Evolutionary conservation across 64 coral and sea anemone species (phyloP).

Genomic region (Astreopora myriophthalma): DNA sequence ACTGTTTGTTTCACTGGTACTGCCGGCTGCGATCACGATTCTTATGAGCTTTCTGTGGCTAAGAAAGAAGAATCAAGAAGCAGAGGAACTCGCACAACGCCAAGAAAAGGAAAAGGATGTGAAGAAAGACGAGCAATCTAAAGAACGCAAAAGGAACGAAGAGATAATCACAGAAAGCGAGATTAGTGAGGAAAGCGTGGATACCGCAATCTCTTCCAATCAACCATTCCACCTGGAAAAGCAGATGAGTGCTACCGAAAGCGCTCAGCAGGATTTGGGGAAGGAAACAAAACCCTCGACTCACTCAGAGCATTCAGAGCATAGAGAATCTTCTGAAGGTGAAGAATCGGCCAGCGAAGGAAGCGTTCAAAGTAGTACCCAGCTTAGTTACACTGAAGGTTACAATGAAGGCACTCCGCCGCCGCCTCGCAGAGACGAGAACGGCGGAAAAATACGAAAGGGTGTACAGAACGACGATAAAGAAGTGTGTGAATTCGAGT

Average conservation of each 20-base stretch:
- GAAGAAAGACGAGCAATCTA: background rate
- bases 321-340: slow-evolving; percentile 50
- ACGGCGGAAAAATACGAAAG: slow-evolving; percentile 3
- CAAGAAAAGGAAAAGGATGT: background rate
- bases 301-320: slow-evolving; percentile 48
- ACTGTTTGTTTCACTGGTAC: slow-evolving; percentile 46
- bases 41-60: slow-evolving; percentile 79
- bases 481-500: slow-evolving; percentile 97
- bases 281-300: slow-evolving; percentile 73
- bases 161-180: background rate
- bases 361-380: slow-evolving; percentile 72
- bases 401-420: slow-evolving; percentile 51
- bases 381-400: slow-evolving; percentile 72
- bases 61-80: slow-evolving; percentile 54
- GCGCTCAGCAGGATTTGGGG: slow-evolving; percentile 74
- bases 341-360: slow-evolving; percentile 85
- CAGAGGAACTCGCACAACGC: slow-evolving; percentile 6
- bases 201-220: background rate
- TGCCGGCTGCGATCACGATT: slow-evolving; percentile 80
- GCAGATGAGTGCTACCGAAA: slow-evolving; percentile 1
- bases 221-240: background rate
- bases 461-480: slow-evolving; percentile 23
- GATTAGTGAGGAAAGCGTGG: background rate
- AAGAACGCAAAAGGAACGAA: background rate
- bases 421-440: slow-evolving; percentile 16